phyloP scores from a whole-genome alignment of 2,888 invertebrate genomes.

The Chymomyza procnemis region DNA sequence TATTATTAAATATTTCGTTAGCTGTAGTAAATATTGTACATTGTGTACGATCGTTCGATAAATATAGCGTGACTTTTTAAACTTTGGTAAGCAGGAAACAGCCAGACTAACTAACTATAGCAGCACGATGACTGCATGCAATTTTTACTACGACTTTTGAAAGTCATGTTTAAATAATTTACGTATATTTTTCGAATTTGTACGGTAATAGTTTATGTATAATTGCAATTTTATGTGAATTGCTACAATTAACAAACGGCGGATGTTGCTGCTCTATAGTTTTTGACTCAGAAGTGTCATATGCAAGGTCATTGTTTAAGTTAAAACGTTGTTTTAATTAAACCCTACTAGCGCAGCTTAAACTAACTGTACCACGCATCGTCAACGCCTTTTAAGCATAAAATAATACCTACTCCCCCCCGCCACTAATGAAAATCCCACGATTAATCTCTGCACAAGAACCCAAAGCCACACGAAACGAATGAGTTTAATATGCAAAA shows the following conservation, averaged over 20 bases:
- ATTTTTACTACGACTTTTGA: slow-evolving; percentile 38
- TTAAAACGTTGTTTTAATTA: background rate
- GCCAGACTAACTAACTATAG: background rate
- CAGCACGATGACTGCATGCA: slow-evolving; percentile 26
- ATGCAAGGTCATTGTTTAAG: background rate
- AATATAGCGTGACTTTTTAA: slow-evolving; percentile 40
- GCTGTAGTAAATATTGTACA: too few species aligned
- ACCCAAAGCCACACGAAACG: slow-evolving; percentile 35
- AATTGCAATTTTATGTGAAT: slow-evolving; percentile 49
- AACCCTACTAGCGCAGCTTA: background rate
- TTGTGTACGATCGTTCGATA: background rate
- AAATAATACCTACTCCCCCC: background rate
- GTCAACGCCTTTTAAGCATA: background rate
- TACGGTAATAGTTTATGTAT: slow-evolving; percentile 10
- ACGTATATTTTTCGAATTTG: background rate
- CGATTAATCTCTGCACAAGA: slow-evolving; percentile 43
- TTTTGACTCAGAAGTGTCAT: slow-evolving; percentile 40
- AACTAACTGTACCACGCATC: background rate
- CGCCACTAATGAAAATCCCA: slow-evolving; percentile 55
- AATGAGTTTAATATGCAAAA: slow-evolving; percentile 50
- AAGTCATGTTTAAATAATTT: slow-evolving; percentile 55
- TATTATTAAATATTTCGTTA: slow-evolving; percentile 15
- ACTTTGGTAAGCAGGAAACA: slow-evolving; percentile 30
- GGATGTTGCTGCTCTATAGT: slow-evolving; percentile 44
- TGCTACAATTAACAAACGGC: slow-evolving; percentile 22